Evolutionary conservation across 2,888 invertebrate genomes (phyloP).

Genomic region (Spilosoma lubricipeda): DNA sequence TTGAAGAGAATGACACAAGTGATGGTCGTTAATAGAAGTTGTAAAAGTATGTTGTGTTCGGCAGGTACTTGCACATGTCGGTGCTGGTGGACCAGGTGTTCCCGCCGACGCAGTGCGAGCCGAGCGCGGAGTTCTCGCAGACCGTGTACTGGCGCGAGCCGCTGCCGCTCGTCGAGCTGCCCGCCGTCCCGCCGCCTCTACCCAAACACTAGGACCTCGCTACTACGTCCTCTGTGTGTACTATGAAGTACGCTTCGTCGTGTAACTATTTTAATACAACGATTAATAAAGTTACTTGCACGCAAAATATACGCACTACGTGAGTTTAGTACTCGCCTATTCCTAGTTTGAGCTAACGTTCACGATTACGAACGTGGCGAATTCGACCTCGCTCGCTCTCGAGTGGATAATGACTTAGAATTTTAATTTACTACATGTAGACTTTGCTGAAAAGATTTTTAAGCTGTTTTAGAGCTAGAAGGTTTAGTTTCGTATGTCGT

Average conservation of each 20-base stretch:
- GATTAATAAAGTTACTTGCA: neutral
- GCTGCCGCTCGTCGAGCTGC: constrained; percentile 81
- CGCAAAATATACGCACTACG: neutral
- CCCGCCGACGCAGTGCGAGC: constrained; percentile 90
- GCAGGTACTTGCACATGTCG: constrained; percentile 97
- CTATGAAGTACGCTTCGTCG: neutral
- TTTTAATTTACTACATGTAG: constrained; percentile 35
- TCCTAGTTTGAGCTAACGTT: constrained; percentile 22
- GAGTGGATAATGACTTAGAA: constrained; percentile 24
- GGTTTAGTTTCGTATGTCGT: constrained; percentile 35
- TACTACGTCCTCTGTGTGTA: neutral
- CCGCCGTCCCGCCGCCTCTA: constrained; percentile 51
- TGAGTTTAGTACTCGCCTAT: neutral
- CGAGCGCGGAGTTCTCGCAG: constrained; percentile 91
- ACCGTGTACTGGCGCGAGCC: constrained; percentile 98
- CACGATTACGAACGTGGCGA: constrained; percentile 8
- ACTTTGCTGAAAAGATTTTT: constrained; percentile 36
- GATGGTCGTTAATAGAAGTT: neutral
- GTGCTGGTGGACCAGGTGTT: constrained; percentile 98
- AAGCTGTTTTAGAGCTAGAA: constrained; percentile 39
- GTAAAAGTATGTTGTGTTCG: constrained; percentile 15
- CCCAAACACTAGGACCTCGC: constrained; percentile 41
- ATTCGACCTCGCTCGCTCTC: constrained; percentile 34
- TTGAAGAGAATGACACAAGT: neutral
- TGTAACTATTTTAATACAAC: neutral